A percentile compares a stretch with the other conserved stretches of the same genome.
phyloP scores from a whole-genome alignment of 2,888 invertebrate genomes.

The Diaperis boleti region DNA sequence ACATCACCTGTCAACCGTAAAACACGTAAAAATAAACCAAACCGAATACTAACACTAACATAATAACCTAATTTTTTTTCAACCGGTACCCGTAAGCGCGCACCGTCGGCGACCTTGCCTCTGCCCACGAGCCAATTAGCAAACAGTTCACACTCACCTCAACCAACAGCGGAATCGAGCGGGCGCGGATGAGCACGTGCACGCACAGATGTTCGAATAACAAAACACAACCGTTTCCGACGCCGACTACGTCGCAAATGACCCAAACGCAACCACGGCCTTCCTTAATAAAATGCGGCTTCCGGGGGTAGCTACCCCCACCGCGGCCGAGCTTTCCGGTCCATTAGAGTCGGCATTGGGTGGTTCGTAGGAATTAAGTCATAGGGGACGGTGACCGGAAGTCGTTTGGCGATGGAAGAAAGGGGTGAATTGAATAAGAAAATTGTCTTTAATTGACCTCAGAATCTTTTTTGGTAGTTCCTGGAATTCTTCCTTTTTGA shows the following conservation, averaged over 20 bases:
- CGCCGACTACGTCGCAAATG: conserved; percentile 6
- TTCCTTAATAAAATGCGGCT: conserved; percentile 10
- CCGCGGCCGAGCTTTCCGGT: conserved; percentile 21
- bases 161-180: conserved; percentile 1
- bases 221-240: conserved; percentile 23
- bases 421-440: too few species aligned
- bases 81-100: neutral
- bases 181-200: conserved; percentile 21
- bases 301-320: conserved; percentile 30
- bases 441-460: too few species aligned
- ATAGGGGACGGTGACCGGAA: too few species aligned
- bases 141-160: conserved; percentile 11
- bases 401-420: too few species aligned
- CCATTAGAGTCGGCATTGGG: conserved; percentile 15
- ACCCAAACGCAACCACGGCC: conserved; percentile 5
- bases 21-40: too few species aligned
- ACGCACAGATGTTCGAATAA: conserved; percentile 21
- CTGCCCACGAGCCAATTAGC: conserved; percentile 1
- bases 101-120: neutral
- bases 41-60: too few species aligned
- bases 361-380: too few species aligned
- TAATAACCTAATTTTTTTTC: too few species aligned
- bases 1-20: too few species aligned
- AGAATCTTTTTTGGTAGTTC: too few species aligned
- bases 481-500: too few species aligned